These are phyloP conservation scores for Acholoe squamosa DNA, from an alignment of 2,888 invertebrate species.

Conservation along the genomic window DNA sequence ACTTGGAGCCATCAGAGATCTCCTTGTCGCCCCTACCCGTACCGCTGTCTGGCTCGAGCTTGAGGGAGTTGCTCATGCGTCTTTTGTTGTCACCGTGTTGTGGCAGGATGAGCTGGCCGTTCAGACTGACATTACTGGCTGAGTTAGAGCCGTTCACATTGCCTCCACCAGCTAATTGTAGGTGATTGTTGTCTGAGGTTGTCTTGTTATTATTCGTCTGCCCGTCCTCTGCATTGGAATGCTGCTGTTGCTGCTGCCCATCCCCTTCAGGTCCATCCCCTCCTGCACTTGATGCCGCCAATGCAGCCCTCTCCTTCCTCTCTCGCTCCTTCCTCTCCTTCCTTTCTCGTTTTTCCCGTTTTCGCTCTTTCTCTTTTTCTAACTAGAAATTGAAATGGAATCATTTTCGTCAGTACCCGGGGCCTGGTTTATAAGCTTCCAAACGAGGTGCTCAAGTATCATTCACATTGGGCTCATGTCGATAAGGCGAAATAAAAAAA, in stretches of 20 bases:
- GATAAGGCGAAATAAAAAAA: too few relatives aligned
- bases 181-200: slow-evolving; percentile 47
- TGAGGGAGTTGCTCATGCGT: background rate
- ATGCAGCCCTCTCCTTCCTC: slow-evolving; percentile 20
- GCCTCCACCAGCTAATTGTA: slow-evolving; percentile 46
- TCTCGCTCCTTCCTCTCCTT: slow-evolving; percentile 60
- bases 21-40: background rate
- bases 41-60: background rate
- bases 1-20: background rate
- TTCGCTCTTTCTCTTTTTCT: slow-evolving; percentile 63
- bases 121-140: slow-evolving; percentile 23
- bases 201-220: slow-evolving; percentile 27
- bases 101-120: background rate
- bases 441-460: too few relatives aligned
- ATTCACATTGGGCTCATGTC: too few relatives aligned
- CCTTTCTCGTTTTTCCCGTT: slow-evolving; percentile 60
- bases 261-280: background rate
- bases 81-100: background rate
- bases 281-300: background rate
- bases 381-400: background rate
- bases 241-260: background rate
- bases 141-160: slow-evolving; percentile 40
- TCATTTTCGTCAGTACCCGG: too few relatives aligned
- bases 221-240: background rate
- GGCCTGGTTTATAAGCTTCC: too few relatives aligned